Evolutionary conservation across 2,113 vertebrate species (phyloP).

Genomic region (Pseudonaja textilis): DNA sequence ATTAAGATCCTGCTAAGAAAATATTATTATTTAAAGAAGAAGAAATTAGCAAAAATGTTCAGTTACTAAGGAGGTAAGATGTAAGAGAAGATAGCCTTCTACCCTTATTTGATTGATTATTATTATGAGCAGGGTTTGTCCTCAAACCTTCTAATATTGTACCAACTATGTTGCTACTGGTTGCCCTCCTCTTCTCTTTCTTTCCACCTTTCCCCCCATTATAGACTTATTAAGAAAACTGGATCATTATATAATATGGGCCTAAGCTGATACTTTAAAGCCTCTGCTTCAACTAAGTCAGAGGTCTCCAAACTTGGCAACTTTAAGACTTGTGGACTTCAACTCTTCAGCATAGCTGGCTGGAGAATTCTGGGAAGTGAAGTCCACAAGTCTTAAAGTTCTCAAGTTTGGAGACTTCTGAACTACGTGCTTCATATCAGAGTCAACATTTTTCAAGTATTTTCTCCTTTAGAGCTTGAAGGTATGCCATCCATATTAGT

Average conservation of each 20-base stretch:
- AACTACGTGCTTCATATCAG: not conserved
- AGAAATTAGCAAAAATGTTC: not conserved
- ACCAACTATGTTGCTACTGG: not conserved
- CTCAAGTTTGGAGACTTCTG: too few relatives aligned
- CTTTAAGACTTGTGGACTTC: too few relatives aligned
- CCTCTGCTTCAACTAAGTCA: not conserved
- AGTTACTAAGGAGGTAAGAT: not conserved
- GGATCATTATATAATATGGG: not conserved
- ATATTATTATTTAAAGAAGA: not conserved
- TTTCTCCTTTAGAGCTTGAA: not conserved
- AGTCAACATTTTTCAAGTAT: not conserved
- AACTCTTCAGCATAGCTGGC: too few relatives aligned
- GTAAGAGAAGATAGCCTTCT: not conserved
- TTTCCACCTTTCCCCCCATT: not conserved
- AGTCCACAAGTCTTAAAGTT: too few relatives aligned
- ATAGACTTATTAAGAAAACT: not conserved
- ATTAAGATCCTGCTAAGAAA: not conserved
- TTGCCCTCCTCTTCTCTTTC: not conserved
- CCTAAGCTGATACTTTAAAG: not conserved
- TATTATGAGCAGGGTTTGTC: not conserved
- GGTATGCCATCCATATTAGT: not conserved
- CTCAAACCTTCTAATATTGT: not conserved
- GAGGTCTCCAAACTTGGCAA: too few relatives aligned
- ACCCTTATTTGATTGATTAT: not conserved
- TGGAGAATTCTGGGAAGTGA: too few relatives aligned